phyloP scores from a whole-genome alignment of 2,113 vertebrate species.

The Deroptyus accipitrinus region DNA sequence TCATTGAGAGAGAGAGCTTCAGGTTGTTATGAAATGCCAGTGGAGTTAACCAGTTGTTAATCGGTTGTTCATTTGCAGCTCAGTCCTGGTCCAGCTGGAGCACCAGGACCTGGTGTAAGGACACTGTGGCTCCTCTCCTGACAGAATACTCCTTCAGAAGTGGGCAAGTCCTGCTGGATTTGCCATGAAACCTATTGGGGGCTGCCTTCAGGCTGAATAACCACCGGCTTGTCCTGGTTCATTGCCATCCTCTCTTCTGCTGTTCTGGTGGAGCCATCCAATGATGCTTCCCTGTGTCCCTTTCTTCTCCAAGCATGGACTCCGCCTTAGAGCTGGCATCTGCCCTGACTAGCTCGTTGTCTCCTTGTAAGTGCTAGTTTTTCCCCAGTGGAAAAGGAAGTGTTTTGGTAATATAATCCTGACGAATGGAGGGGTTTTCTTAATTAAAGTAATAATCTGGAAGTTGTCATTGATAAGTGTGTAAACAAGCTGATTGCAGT shows the following conservation, averaged over 20 bases:
- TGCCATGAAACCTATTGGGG: not conserved
- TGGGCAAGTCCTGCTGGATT: not conserved
- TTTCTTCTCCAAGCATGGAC: not conserved
- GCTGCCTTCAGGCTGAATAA: accelerated
- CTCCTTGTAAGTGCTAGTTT: slow-evolving; percentile 46
- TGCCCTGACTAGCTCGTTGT: slow-evolving; percentile 16
- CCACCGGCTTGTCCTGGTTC: not conserved
- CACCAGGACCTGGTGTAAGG: not conserved
- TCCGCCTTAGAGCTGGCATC: not conserved
- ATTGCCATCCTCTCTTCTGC: not conserved
- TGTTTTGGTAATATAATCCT: slow-evolving; percentile 48
- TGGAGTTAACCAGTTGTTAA: slow-evolving; percentile 34
- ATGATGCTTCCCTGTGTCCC: not conserved
- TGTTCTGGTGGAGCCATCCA: not conserved
- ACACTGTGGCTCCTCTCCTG: not conserved
- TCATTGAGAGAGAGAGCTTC: not conserved
- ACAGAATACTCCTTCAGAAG: not conserved
- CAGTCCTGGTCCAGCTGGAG: not conserved
- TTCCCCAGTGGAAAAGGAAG: slow-evolving; percentile 15
- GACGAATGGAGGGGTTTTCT: slow-evolving; percentile 66
- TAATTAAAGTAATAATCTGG: slow-evolving; percentile 77
- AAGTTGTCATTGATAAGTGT: slow-evolving; percentile 71
- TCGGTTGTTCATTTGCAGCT: not conserved
- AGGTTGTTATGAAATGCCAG: not conserved
- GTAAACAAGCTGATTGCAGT: slow-evolving; percentile 76